phyloP scores from a whole-genome alignment of 2,888 invertebrate species.

The Gerris lacustris region DNA sequence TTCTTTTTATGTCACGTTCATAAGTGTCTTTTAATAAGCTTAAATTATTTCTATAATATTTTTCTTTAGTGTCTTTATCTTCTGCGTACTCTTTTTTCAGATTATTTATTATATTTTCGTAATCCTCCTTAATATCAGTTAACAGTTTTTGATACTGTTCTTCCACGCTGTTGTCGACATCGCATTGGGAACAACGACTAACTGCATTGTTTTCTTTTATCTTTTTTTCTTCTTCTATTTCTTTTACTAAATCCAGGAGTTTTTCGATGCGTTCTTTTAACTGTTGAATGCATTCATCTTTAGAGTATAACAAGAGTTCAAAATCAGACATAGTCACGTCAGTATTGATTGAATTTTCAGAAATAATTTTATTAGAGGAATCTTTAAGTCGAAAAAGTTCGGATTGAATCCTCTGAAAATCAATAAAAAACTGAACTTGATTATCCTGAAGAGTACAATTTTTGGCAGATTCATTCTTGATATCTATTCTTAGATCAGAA shows the following conservation, averaged over 20 bases:
- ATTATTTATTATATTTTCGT: background rate
- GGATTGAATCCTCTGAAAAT: background rate
- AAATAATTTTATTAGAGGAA: background rate
- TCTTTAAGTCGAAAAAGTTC: background rate
- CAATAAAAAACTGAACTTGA: background rate
- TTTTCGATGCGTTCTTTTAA: background rate
- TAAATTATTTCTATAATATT: constrained; percentile 1
- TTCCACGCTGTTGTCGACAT: background rate
- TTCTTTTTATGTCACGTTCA: background rate
- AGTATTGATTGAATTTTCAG: background rate
- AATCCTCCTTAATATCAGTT: background rate
- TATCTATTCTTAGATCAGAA: background rate
- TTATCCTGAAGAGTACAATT: background rate
- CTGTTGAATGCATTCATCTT: background rate
- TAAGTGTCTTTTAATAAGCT: background rate
- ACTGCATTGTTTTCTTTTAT: background rate
- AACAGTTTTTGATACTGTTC: background rate
- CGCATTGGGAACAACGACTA: background rate
- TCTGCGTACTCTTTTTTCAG: background rate
- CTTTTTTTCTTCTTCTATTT: background rate
- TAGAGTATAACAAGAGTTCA: background rate
- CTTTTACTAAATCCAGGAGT: background rate
- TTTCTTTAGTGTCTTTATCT: background rate
- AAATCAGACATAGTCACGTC: background rate
- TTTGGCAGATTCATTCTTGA: background rate